Percentiles rank a stretch among this genome's conserved stretches.
Evolutionary conservation across 2,888 invertebrate species (phyloP).

Genomic region (Chalcis sispes): DNA sequence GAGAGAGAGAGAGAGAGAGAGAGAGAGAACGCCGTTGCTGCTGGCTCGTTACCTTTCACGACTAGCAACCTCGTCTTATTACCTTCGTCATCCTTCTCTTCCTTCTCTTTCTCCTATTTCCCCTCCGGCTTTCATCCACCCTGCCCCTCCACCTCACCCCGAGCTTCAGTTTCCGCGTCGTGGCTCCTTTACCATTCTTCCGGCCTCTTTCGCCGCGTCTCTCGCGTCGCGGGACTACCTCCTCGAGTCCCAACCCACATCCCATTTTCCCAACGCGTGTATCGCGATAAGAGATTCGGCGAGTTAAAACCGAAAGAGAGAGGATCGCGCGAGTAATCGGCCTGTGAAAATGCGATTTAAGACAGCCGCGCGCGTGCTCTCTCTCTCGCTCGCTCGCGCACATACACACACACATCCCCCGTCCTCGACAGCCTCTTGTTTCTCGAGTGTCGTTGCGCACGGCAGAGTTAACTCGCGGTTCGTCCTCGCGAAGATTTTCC

Average conservation of each 20-base stretch:
- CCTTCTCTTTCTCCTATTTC: slow-evolving; percentile 14
- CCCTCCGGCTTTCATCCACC: neutral
- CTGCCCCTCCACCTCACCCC: slow-evolving; percentile 13
- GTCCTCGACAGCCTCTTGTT: no score
- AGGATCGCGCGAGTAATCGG: slow-evolving; percentile 61
- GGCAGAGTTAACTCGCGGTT: slow-evolving; percentile 3
- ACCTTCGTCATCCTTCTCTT: slow-evolving; percentile 51
- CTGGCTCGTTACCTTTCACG: slow-evolving; percentile 61
- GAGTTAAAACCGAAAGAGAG: slow-evolving; percentile 46
- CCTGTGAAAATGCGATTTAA: slow-evolving; percentile 65
- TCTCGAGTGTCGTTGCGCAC: slow-evolving; percentile 40
- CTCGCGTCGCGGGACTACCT: neutral
- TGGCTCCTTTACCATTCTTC: slow-evolving; percentile 27
- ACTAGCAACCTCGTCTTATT: slow-evolving; percentile 58
- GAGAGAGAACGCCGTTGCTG: slow-evolving; percentile 19
- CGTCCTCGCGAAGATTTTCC: no score
- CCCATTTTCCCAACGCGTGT: no score
- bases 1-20: slow-evolving; percentile 7
- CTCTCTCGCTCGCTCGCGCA: neutral
- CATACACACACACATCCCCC: neutral
- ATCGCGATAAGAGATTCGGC: slow-evolving; percentile 46
- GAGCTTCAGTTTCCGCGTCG: no score
- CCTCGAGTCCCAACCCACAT: no score
- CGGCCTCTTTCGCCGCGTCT: neutral
- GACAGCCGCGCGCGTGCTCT: neutral